Percentiles rank a stretch among this genome's conserved stretches.
These are phyloP conservation scores for Buceros bicornis DNA, from an alignment of 2,797 vertebrate genomes.

Conservation along the genomic window DNA sequence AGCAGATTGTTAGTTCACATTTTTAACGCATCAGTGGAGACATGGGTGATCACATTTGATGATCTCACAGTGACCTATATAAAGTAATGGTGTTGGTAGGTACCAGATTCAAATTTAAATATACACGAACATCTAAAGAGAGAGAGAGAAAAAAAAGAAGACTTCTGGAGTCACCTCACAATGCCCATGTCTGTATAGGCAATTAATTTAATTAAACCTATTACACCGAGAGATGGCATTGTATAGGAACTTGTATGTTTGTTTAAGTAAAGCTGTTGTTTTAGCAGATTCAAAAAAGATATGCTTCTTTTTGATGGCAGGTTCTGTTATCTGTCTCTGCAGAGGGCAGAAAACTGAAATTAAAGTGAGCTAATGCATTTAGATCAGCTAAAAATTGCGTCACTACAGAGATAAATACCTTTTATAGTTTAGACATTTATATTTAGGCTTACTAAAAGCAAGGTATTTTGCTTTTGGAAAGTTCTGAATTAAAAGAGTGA, in stretches of 20 bases:
- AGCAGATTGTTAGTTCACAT: not conserved
- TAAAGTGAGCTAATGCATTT: constrained; percentile 56
- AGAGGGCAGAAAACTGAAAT: constrained; percentile 14
- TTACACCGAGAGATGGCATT: not conserved
- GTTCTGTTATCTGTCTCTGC: not conserved
- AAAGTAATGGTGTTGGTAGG: not conserved
- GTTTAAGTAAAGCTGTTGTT: constrained; percentile 1
- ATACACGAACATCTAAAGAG: not conserved
- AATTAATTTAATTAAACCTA: not conserved
- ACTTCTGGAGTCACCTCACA: not conserved
- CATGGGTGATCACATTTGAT: not conserved
- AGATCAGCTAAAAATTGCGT: constrained; percentile 45
- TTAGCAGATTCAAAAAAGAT: not conserved
- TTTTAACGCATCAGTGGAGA: not conserved
- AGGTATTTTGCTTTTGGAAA: not conserved
- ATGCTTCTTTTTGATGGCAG: not conserved
- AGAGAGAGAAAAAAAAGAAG: not conserved
- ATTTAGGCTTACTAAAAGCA: not conserved
- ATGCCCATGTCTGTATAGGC: not conserved
- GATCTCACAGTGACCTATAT: not conserved
- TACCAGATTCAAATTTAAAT: not conserved
- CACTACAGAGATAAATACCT: constrained; percentile 24
- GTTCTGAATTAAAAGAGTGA: constrained; percentile 40
- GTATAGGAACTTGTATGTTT: not conserved
- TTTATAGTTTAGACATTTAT: not conserved